Evolutionary conservation across 2,113 vertebrate species (phyloP).

Genomic region (Oncorhynchus masou): DNA sequence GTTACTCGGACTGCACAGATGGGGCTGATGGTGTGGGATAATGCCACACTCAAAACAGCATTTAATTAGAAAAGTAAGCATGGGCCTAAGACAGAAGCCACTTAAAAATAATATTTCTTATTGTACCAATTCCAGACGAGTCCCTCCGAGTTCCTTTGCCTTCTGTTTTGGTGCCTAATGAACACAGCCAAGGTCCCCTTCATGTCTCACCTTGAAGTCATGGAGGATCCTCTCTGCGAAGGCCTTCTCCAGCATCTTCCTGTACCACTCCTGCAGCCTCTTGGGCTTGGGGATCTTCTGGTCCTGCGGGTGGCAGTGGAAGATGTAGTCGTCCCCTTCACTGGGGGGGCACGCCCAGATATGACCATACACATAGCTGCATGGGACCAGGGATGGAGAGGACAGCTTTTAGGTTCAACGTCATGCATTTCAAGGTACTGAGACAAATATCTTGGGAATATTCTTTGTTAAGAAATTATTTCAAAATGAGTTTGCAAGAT

Average conservation of each 20-base stretch:
- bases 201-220: slow-evolving; percentile 87
- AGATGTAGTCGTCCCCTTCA: slow-evolving; percentile 98
- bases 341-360: slow-evolving; percentile 99
- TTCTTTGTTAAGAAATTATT: too few relatives aligned
- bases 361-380: slow-evolving; percentile 92
- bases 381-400: background rate
- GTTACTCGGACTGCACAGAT: background rate
- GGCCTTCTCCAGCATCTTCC: slow-evolving; percentile 98
- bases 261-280: slow-evolving; percentile 97
- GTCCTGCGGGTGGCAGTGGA: slow-evolving; percentile 95
- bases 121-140: too few relatives aligned
- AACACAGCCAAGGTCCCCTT: background rate
- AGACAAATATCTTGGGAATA: too few relatives aligned
- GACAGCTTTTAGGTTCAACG: background rate
- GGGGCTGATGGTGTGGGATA: background rate
- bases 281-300: slow-evolving; percentile 99
- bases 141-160: background rate
- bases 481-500: too few relatives aligned
- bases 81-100: too few relatives aligned
- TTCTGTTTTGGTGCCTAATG: background rate
- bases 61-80: background rate
- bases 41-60: background rate
- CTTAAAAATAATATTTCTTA: background rate
- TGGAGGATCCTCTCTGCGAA: slow-evolving; percentile 96
- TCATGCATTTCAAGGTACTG: too few relatives aligned